Evolutionary conservation across 2,888 invertebrate genomes (phyloP).

Genomic region (Drosophila kambysellisi): DNA sequence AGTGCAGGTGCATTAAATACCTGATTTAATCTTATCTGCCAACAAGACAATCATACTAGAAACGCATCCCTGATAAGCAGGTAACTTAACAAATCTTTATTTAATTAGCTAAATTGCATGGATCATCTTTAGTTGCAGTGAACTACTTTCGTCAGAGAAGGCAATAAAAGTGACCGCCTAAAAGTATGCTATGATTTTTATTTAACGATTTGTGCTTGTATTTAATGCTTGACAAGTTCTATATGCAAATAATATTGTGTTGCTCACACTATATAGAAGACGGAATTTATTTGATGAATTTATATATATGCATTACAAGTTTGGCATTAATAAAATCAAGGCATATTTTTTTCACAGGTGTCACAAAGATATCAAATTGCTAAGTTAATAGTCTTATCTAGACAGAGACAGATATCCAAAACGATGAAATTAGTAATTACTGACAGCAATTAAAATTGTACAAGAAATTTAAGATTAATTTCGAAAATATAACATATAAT

Average conservation of each 20-base stretch:
- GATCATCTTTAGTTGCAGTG: no score
- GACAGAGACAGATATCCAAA: neutral
- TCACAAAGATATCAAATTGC: slow-evolving; percentile 1
- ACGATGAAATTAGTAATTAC: neutral
- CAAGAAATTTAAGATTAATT: neutral
- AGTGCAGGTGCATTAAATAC: slow-evolving; percentile 15
- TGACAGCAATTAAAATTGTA: neutral
- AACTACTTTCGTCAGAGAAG: no score
- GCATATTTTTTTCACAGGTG: neutral
- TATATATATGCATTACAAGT: neutral
- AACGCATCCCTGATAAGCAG: slow-evolving; percentile 2
- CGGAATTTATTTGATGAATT: neutral
- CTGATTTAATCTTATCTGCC: slow-evolving; percentile 40
- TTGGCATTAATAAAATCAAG: neutral
- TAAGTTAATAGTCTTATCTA: neutral
- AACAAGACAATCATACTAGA: neutral
- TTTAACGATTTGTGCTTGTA: no score
- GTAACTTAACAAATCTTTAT: neutral
- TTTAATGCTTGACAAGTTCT: neutral
- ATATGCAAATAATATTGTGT: no score
- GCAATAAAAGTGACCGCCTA: neutral
- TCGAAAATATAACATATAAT: neutral
- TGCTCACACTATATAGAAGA: neutral
- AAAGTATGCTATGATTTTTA: no score
- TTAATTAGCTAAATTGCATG: neutral